Evolutionary conservation across 2,888 invertebrate genomes (phyloP).

Genomic region (Frankliniella fusca): DNA sequence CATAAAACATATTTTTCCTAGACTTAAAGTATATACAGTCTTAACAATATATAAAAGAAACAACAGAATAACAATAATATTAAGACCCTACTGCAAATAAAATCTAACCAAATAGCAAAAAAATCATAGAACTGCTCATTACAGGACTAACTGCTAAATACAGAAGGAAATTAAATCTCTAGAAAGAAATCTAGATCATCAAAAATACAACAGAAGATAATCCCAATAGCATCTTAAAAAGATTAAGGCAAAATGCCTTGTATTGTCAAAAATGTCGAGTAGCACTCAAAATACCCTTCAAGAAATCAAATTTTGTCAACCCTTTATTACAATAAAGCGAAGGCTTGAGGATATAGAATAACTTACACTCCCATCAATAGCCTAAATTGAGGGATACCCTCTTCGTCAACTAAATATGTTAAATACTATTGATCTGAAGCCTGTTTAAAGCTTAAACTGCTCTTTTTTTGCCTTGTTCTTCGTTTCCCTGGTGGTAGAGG

Average conservation of each 20-base stretch:
- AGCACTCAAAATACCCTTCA: too few species aligned
- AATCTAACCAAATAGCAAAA: not conserved
- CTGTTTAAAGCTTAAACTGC: too few species aligned
- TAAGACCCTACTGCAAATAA: not conserved
- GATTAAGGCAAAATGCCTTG: not conserved
- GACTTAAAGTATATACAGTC: not conserved
- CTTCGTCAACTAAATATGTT: too few species aligned
- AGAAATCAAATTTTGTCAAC: too few species aligned
- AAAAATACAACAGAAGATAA: not conserved
- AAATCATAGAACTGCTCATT: too few species aligned
- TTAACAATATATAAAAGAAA: not conserved
- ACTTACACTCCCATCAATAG: too few species aligned
- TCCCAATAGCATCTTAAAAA: not conserved
- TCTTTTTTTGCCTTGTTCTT: too few species aligned
- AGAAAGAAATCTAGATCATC: not conserved
- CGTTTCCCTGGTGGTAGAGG: too few species aligned
- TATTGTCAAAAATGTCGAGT: not conserved
- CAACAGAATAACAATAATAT: not conserved
- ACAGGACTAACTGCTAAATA: not conserved
- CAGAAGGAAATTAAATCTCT: not conserved
- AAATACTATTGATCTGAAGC: too few species aligned
- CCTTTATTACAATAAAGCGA: too few species aligned
- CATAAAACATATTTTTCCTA: not conserved
- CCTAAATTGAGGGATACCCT: too few species aligned
- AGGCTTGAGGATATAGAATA: too few species aligned